Percentiles rank a stretch among this genome's conserved stretches.
Conservation (phyloP, 92 coral and sea anemone genomes). For the Parazoanthus swiftii region DNA sequence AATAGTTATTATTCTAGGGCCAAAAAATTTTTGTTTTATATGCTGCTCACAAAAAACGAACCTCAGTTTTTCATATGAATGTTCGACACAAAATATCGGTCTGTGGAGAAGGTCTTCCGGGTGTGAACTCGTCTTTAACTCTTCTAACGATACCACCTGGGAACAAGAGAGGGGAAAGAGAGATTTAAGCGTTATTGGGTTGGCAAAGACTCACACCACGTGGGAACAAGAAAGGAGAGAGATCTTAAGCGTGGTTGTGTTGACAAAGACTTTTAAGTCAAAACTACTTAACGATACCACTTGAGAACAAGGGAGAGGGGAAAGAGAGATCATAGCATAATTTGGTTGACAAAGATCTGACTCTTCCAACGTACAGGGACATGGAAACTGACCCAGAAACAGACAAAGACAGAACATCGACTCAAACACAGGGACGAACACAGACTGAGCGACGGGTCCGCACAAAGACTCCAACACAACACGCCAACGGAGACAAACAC, state of each 20-base stretch:
- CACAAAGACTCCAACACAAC: not conserved
- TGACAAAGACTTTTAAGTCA: too few relatives aligned
- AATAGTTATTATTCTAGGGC: too few relatives aligned
- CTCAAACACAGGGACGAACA: not conserved
- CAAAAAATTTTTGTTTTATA: too few relatives aligned
- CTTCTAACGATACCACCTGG: slow-evolving; percentile 93
- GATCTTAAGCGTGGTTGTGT: too few relatives aligned
- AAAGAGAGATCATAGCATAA: not conserved
- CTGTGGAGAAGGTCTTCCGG: slow-evolving; percentile 93
- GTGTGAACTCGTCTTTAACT: slow-evolving; percentile 83
- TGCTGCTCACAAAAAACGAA: not conserved
- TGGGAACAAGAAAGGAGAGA: too few relatives aligned
- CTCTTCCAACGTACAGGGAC: not conserved
- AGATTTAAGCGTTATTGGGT: not conserved
- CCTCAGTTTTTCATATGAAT: slow-evolving; percentile 89
- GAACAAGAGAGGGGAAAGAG: not conserved
- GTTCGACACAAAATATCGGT: slow-evolving; percentile 93
- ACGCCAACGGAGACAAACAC: not conserved
- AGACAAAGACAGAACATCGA: not conserved
- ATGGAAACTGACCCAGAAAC: not conserved
- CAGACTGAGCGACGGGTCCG: not conserved
- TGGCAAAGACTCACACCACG: slow-evolving; percentile 28
- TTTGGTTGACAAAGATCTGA: not conserved
- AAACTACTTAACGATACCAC: slow-evolving; percentile 84
- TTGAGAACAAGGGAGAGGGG: slow-evolving; percentile 36